Conservation (phyloP, 2,113 vertebrate genomes). For the Nettapus auritus region DNA sequence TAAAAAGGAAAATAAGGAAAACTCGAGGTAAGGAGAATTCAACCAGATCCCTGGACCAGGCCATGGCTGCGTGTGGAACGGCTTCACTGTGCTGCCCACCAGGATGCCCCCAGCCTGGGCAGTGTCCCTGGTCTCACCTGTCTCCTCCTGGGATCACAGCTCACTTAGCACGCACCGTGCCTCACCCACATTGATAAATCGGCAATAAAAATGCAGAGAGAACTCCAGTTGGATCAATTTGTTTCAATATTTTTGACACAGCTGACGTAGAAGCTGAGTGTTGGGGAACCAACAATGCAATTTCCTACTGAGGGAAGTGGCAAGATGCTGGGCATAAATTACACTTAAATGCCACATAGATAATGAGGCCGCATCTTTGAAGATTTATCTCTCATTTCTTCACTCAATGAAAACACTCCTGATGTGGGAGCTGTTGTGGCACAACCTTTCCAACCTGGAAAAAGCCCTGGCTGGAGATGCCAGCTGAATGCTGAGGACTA, state of each 20-base stretch:
- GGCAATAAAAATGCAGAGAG: constrained; percentile 53
- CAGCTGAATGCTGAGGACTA: not conserved
- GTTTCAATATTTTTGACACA: constrained; percentile 60
- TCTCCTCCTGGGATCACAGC: not conserved
- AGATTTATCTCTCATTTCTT: constrained; percentile 11
- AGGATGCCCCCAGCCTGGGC: accelerated
- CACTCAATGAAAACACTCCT: not conserved
- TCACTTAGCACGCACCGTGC: not conserved
- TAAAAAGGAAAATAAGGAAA: not conserved
- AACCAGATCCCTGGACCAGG: accelerated
- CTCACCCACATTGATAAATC: constrained; percentile 4
- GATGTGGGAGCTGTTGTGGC: not conserved
- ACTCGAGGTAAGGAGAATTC: not conserved
- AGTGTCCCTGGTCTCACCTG: not conserved
- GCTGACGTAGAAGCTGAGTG: not conserved
- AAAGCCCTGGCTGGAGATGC: not conserved
- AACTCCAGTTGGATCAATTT: constrained; percentile 9
- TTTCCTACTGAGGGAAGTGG: not conserved
- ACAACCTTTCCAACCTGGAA: not conserved
- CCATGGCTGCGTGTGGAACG: not conserved
- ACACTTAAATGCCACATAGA: constrained; percentile 58
- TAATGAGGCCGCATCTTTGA: constrained; percentile 21
- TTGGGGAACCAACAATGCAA: not conserved
- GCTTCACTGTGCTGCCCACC: not conserved
- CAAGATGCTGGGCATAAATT: constrained; percentile 37